A percentile compares a stretch with the other conserved stretches of the same genome.
phyloP scores from a whole-genome alignment of 2,797 vertebrate species.

The Aeoliscus strigatus region DNA sequence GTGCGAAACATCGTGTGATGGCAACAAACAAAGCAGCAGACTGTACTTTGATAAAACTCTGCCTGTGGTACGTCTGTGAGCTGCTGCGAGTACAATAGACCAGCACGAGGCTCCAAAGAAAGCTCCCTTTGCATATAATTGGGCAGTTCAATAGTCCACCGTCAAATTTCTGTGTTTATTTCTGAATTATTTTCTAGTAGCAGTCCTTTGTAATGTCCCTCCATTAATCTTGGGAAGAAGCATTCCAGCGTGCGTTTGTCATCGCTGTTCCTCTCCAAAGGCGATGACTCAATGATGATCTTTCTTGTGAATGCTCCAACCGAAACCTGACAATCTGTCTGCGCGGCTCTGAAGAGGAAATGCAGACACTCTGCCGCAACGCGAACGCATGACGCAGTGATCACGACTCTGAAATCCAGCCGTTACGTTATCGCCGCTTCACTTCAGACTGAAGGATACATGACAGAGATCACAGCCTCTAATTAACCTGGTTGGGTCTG shows the following conservation, averaged over 20 bases:
- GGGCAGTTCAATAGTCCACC: not conserved
- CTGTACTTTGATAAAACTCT: constrained; percentile 10
- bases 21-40: constrained; percentile 3
- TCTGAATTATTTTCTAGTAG: constrained; percentile 1
- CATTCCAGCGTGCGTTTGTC: constrained; percentile 15
- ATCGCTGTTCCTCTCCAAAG: constrained; percentile 30
- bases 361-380: constrained; percentile 13
- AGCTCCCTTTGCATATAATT: not conserved
- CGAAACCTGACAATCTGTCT: constrained; percentile 29
- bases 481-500: too few species aligned
- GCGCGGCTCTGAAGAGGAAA: constrained; percentile 11
- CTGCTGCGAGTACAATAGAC: constrained; percentile 6
- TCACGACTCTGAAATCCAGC: constrained; percentile 31
- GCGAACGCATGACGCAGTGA: constrained; percentile 25
- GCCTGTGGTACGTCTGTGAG: not conserved
- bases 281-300: constrained; percentile 40
- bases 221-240: constrained; percentile 3
- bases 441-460: not conserved
- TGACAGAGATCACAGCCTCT: not conserved
- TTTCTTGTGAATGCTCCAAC: constrained; percentile 30
- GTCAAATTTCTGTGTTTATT: not conserved
- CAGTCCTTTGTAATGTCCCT: constrained; percentile 3
- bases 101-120: not conserved
- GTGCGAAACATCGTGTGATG: constrained; percentile 33
- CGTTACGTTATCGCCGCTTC: constrained; percentile 24